A percentile compares a stretch with the other conserved stretches of the same genome.
These are phyloP conservation scores for Trialeurodes vaporariorum DNA, from an alignment of 1,140 invertebrate species.

Conservation along the genomic window DNA sequence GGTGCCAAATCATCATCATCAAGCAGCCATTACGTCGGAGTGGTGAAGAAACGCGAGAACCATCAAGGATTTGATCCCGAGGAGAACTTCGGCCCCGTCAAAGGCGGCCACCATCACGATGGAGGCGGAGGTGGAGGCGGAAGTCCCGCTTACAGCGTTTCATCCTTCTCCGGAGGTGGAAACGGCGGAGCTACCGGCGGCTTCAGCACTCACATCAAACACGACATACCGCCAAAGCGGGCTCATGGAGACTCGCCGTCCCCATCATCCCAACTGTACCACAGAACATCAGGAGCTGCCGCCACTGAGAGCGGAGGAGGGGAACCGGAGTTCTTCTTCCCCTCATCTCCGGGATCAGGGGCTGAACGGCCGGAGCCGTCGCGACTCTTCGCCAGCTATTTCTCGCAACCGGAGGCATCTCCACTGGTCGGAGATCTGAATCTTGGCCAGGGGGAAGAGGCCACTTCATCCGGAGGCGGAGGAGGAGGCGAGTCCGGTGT, in stretches of 20 bases:
- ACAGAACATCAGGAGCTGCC: background rate
- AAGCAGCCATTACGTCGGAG: background rate
- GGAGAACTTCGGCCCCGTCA: background rate
- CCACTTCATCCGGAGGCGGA: background rate
- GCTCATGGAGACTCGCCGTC: background rate
- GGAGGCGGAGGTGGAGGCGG: background rate
- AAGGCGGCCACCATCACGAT: background rate
- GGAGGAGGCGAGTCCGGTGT: background rate
- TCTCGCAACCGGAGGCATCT: too few species aligned
- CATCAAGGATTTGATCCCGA: background rate
- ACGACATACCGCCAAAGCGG: background rate
- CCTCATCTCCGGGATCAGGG: too few species aligned
- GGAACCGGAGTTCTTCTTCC: background rate
- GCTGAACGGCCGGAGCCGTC: background rate
- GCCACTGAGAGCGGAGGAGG: too few species aligned
- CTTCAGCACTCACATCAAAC: background rate
- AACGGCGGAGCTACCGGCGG: background rate
- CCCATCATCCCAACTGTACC: background rate
- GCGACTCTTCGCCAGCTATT: background rate
- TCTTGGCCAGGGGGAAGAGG: background rate
- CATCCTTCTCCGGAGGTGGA: background rate
- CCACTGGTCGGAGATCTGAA: too few species aligned
- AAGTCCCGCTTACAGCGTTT: background rate
- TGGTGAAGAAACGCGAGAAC: background rate
- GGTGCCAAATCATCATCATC: background rate